phyloP scores from a whole-genome alignment of 2,113 vertebrate species.

The Zosterops pallidus region DNA sequence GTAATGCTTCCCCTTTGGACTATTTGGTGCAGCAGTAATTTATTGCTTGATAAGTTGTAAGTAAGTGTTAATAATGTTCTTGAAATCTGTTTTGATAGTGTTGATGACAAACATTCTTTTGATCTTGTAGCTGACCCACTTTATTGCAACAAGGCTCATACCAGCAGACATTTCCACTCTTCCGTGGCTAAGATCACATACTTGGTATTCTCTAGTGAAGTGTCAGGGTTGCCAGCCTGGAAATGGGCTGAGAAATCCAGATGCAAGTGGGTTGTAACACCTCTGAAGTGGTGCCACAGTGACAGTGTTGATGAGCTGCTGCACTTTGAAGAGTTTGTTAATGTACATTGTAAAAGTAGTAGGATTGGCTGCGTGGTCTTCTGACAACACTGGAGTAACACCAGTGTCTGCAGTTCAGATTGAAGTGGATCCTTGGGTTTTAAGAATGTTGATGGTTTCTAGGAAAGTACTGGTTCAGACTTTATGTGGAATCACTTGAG shows the following conservation, averaged over 20 bases:
- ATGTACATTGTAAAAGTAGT: background rate
- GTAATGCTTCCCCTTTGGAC: background rate
- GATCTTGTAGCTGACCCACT: conserved; percentile 52
- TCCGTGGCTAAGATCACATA: conserved; percentile 36
- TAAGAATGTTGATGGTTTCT: background rate
- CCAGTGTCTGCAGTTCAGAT: background rate
- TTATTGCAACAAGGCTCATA: background rate
- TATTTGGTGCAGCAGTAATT: background rate
- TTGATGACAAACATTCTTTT: conserved; percentile 40
- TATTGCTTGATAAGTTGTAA: background rate
- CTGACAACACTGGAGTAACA: background rate
- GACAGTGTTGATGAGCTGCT: background rate
- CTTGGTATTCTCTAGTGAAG: background rate
- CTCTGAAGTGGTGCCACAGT: background rate
- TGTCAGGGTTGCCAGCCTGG: background rate
- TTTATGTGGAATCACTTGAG: background rate
- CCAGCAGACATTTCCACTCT: background rate
- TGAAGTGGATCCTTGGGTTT: background rate
- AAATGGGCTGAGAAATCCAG: background rate
- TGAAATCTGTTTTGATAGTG: background rate
- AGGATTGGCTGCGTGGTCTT: background rate
- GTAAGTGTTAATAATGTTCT: conserved; percentile 14
- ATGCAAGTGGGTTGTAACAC: background rate
- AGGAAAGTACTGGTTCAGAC: background rate
- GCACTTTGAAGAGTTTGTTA: background rate